Base-by-base conservation (phyloP, 2,888 invertebrate genomes). In the Lucinisca nassula region DNA sequence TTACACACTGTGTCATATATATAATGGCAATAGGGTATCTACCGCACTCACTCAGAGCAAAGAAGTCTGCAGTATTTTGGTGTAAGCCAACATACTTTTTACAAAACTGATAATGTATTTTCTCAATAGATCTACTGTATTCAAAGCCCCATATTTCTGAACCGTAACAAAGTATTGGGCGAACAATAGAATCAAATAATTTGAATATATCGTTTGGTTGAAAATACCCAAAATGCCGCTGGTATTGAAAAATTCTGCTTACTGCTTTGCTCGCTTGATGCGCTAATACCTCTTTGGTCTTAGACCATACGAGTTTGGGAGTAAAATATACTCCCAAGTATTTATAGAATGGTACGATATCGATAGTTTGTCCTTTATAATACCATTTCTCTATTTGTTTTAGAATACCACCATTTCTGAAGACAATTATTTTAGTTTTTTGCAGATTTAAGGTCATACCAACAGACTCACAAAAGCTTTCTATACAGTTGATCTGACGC, bases 1-100 rank as follows among this genome's bases (percentile, higher is more conserved):
- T 76, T 21, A 76, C 35, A 37, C 51, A 76, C 37, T 76, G 51
- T 3, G 51, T 76, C 51, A 76, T 55, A 55, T 51, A 76, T 51
- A 35, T 51, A 0, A 76, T 55, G 6, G 55, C 51, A 38, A 78
- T 35, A 6, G 77, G 81, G 17, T 40, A 40, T 45, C 85, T 30
- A 17, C 79, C 78, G 58, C 85, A 85, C n/a, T 81, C 85, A 61
- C 82, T 67, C 4, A 85, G 37, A 6, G 82, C 82, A 51, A 79
- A 79, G 32, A 79, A 55, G 35, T 61, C 67, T 51, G 82, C 72
- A 14, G 76, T 73, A 58, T 85, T 85, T 77, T 77, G 72, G 30
- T 67, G 61, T 38, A 85, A 27, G 40, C 73, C 32, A 12, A 38
- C 38, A n/a, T 81, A 12, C 17, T 58, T 40, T 74, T 82, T 85